Evolutionary conservation across 2,113 vertebrate genomes (phyloP), one percentile per base, ranked within the genome.

Genomic region (Australoheros scitulus): DNA sequence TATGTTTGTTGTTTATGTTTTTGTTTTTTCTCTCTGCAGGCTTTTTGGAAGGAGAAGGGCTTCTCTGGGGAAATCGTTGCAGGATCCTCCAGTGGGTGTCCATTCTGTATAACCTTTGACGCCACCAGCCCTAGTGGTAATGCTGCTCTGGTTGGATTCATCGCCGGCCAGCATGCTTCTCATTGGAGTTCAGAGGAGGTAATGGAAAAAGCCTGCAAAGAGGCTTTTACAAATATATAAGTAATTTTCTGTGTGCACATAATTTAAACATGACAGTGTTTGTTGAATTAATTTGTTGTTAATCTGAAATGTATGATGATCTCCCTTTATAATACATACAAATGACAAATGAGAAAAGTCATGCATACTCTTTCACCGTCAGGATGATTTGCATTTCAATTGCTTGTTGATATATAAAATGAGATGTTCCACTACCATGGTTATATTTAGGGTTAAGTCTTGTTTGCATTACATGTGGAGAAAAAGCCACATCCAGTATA

Each of bases 81-180:
- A 15, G 93, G 88, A 20, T 87, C 93, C 7, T 92, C 90, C 3
- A 79, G 47, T 4, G 84, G 76, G 1, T 94, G 92, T 78, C 95
- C 95, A 17, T 88, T 96, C 76, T 88, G 92, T 17, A 87, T 95
- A 18, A 96, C 95, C 47, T 96, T 92, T 29, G 95, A 96, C 32
- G 95, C 95, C 88, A 95, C 92, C 56, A 95, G 89, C 70, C 89
- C 90, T 41, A 43, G 50, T 1, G 94, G 94, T 15, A 96, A 91
- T 55, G 90, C 95, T 14, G 96, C 95, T 5, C 82, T 96, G 85
- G 92, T 96, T 9, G 96, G 95, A 13, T 95, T 96, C 86, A 94
- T 96, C 41, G 77, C 91, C 0, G 94, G 92, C 1, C 59, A 86
- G 24, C 92, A 93, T 70, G 94, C 94, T 11, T 76, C 86, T 34